These are phyloP conservation scores for Phrynosoma platyrhinos DNA, from an alignment of 2,113 vertebrate species.

Conservation along the genomic window DNA sequence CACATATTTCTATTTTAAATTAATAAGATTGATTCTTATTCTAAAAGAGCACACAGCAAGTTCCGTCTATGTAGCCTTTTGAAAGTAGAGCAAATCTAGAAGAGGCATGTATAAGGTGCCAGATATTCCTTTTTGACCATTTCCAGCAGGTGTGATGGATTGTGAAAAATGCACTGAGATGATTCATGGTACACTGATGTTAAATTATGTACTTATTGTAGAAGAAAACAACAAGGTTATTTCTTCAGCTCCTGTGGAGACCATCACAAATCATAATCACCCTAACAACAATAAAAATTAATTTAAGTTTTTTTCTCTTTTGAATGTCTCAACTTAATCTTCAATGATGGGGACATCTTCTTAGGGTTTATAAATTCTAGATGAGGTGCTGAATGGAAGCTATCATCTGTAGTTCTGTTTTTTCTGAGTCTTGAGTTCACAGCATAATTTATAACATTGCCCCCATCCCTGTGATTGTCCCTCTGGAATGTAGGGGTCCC, in stretches of 20 bases:
- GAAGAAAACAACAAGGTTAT: not conserved
- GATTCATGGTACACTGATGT: not conserved
- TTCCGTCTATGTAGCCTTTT: not conserved
- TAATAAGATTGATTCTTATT: not conserved
- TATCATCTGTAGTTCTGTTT: too few species aligned
- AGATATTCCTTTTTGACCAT: not conserved
- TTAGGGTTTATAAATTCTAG: too few species aligned
- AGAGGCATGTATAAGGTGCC: not conserved
- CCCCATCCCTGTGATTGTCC: too few species aligned
- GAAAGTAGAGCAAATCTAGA: not conserved
- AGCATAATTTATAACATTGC: too few species aligned
- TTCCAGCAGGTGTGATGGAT: not conserved
- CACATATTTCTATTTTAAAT: not conserved
- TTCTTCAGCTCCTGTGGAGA: not conserved
- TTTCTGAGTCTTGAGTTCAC: too few species aligned
- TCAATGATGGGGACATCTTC: too few species aligned
- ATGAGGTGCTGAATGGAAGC: too few species aligned
- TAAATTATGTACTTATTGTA: not conserved
- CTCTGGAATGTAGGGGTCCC: too few species aligned
- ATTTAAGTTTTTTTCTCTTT: too few species aligned
- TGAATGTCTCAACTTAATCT: too few species aligned
- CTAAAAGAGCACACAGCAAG: not conserved
- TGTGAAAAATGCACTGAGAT: not conserved
- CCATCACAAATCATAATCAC: not conserved
- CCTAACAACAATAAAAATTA: not conserved